phyloP scores from a whole-genome alignment of 2,888 invertebrate genomes.

The Phaedon cochleariae region DNA sequence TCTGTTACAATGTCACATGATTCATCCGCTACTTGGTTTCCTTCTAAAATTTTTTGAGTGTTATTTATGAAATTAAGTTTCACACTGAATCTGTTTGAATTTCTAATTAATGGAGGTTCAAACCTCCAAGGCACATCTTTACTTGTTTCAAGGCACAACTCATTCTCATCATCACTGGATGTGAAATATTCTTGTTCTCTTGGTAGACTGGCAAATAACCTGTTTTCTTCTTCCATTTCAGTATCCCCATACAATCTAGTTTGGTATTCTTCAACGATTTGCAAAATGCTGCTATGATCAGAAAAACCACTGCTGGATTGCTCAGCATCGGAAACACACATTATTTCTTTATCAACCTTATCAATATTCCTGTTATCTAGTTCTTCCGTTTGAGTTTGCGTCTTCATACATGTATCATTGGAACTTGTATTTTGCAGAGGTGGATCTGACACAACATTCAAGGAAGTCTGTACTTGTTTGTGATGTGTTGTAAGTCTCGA shows the following conservation, averaged over 20 bases:
- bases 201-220: background rate
- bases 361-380: too few relatives aligned
- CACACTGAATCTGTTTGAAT: background rate
- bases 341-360: too few relatives aligned
- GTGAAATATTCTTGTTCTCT: background rate
- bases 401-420: too few relatives aligned
- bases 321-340: too few relatives aligned
- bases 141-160: background rate
- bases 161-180: background rate
- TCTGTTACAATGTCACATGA: background rate
- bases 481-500: background rate
- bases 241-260: too few relatives aligned
- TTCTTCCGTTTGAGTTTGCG: too few relatives aligned
- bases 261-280: too few relatives aligned
- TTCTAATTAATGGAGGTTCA: background rate
- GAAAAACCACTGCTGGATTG: too few relatives aligned
- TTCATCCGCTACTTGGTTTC: background rate
- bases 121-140: background rate
- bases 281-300: too few relatives aligned
- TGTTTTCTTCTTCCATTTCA: background rate
- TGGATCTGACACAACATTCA: background rate
- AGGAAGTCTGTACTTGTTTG: slow-evolving; percentile 1
- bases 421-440: background rate
- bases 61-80: slow-evolving; percentile 6
- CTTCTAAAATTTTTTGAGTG: background rate